Evolutionary conservation across 1,140 invertebrate genomes (phyloP).

Genomic region (Ceratitis capitata): DNA sequence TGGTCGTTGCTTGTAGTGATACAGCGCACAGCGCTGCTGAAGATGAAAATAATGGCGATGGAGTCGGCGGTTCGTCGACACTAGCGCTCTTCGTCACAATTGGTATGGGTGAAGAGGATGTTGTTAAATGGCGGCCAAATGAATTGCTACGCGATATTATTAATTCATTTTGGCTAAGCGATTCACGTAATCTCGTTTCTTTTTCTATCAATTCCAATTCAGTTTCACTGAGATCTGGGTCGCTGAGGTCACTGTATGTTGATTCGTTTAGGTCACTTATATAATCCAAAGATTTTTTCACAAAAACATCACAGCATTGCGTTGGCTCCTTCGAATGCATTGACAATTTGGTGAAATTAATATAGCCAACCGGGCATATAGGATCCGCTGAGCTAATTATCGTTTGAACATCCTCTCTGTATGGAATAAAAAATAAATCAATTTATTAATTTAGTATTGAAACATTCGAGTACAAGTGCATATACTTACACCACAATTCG

Average conservation of each 20-base stretch:
- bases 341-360: slow-evolving; percentile 85
- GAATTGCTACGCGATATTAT: slow-evolving; percentile 62
- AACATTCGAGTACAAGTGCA: not conserved
- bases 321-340: slow-evolving; percentile 71
- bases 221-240: slow-evolving; percentile 70
- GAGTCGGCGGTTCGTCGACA: slow-evolving; percentile 58
- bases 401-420: slow-evolving; percentile 86
- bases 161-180: slow-evolving; percentile 60
- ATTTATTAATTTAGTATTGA: slow-evolving; percentile 4
- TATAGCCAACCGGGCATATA: slow-evolving; percentile 91
- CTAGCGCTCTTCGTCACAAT: slow-evolving; percentile 65
- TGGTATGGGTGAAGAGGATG: slow-evolving; percentile 62
- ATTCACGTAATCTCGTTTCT: slow-evolving; percentile 60
- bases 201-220: slow-evolving; percentile 71
- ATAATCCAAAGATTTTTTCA: slow-evolving; percentile 70
- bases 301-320: slow-evolving; percentile 56
- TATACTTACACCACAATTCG: slow-evolving; percentile 87
- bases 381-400: slow-evolving; percentile 90
- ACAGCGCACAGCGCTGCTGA: slow-evolving; percentile 42
- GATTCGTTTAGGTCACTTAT: slow-evolving; percentile 71
- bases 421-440: not conserved
- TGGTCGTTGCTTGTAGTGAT: slow-evolving; percentile 42
- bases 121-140: slow-evolving; percentile 60
- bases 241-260: slow-evolving; percentile 72
- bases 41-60: slow-evolving; percentile 35